phyloP scores from a whole-genome alignment of 2,888 invertebrate genomes.

The Oxystoma pomonae region DNA sequence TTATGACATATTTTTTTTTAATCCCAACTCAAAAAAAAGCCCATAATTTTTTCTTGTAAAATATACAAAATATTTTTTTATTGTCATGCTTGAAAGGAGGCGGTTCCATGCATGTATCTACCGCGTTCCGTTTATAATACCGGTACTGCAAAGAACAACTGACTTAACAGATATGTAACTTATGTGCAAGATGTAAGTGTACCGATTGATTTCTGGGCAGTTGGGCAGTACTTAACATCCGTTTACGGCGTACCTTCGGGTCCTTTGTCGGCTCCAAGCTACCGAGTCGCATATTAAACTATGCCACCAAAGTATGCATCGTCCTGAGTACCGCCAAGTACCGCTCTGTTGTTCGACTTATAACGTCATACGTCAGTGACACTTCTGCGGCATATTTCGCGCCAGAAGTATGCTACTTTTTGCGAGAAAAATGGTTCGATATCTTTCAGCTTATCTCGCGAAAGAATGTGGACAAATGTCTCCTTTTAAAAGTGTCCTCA shows the following conservation, averaged over 20 bases:
- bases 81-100: too few relatives aligned
- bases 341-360: background rate
- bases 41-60: too few relatives aligned
- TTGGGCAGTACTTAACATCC: background rate
- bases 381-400: background rate
- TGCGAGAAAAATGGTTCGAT: background rate
- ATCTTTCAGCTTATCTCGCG: background rate
- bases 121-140: too few relatives aligned
- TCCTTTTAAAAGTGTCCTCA: background rate
- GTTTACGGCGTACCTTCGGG: slow-evolving; percentile 19
- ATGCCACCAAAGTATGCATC: slow-evolving; percentile 47
- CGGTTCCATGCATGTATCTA: too few relatives aligned
- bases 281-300: slow-evolving; percentile 46
- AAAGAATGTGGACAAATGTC: background rate
- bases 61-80: too few relatives aligned
- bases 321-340: slow-evolving; percentile 29
- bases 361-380: background rate
- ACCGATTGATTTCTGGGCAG: background rate
- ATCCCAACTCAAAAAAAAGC: too few relatives aligned
- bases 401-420: background rate
- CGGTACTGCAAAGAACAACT: too few relatives aligned
- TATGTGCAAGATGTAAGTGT: background rate
- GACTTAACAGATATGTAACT: too few relatives aligned
- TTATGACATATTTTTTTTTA: too few relatives aligned
- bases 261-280: slow-evolving; percentile 45